phyloP scores from a whole-genome alignment of 2,113 vertebrate species.

The Acrocephalus kingi region DNA sequence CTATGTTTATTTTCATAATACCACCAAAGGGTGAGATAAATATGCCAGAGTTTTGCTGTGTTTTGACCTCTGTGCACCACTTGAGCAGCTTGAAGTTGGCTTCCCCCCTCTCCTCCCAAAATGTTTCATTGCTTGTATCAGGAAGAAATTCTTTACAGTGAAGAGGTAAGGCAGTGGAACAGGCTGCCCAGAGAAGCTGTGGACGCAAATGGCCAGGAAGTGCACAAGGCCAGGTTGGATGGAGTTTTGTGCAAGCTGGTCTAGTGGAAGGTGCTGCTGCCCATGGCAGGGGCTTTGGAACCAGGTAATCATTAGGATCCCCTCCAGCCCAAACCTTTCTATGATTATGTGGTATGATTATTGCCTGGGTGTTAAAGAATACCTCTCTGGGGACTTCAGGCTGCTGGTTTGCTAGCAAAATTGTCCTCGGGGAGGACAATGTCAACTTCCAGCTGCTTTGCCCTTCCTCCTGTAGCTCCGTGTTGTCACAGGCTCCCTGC shows the following conservation, averaged over 20 bases:
- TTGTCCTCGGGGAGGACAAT: no score
- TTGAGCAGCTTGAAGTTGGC: not conserved
- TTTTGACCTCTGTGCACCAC: not conserved
- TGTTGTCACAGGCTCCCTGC: accelerated
- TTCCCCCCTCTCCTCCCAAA: not conserved
- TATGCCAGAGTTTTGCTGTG: not conserved
- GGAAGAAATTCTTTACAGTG: not conserved
- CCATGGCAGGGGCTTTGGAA: not conserved
- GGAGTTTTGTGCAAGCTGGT: not conserved
- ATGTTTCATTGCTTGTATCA: not conserved
- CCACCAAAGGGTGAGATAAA: not conserved
- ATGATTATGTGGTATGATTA: not conserved
- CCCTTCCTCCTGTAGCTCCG: not conserved
- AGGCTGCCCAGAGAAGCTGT: not conserved
- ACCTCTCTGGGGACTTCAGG: not conserved
- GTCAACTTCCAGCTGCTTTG: not conserved
- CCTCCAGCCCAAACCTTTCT: not conserved
- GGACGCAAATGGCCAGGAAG: not conserved
- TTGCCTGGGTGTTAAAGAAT: not conserved
- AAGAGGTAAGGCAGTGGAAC: not conserved
- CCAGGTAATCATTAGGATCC: not conserved
- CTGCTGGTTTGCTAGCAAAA: not conserved
- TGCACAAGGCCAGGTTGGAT: not conserved
- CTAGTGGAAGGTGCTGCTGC: not conserved
- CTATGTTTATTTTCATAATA: not conserved